These are phyloP conservation scores for Hemibagrus guttatus DNA, from an alignment of 2,797 vertebrate species.

Conservation along the genomic window DNA sequence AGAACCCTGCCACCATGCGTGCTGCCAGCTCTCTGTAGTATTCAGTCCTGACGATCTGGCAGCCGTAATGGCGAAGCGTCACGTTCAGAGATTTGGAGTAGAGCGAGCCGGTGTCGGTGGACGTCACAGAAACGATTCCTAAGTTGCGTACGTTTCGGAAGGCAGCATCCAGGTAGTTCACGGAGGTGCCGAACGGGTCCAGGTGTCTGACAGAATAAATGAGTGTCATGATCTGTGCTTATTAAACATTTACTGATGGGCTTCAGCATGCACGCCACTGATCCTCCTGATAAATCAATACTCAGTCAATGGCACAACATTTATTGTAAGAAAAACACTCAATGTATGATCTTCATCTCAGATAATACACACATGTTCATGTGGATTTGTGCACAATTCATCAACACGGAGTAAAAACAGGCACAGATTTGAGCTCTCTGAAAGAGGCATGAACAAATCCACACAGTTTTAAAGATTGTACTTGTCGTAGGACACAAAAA, in stretches of 20 bases:
- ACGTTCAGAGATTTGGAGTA: slow-evolving; percentile 93
- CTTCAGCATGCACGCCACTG: neutral
- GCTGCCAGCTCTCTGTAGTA: slow-evolving; percentile 94
- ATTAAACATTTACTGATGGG: neutral
- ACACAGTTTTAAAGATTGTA: neutral
- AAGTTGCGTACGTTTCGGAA: slow-evolving; percentile 92
- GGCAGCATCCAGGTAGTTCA: slow-evolving; percentile 94
- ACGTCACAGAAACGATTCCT: slow-evolving; percentile 87
- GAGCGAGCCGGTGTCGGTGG: slow-evolving; percentile 90
- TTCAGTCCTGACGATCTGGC: slow-evolving; percentile 90
- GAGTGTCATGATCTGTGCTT: neutral
- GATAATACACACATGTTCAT: neutral
- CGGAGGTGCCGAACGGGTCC: slow-evolving; percentile 91
- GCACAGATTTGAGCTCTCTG: neutral
- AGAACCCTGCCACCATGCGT: slow-evolving; percentile 85
- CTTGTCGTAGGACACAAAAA: no score
- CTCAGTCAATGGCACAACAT: neutral
- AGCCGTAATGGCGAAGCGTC: slow-evolving; percentile 89
- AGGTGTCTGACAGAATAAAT: slow-evolving; percentile 79
- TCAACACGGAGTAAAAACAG: neutral
- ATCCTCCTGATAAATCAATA: neutral
- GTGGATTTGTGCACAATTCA: neutral
- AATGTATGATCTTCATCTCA: neutral
- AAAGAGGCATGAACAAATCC: neutral
- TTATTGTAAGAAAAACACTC: neutral